phyloP scores from a whole-genome alignment of 2,797 vertebrate species.

The Spondyliosoma cantharus region DNA sequence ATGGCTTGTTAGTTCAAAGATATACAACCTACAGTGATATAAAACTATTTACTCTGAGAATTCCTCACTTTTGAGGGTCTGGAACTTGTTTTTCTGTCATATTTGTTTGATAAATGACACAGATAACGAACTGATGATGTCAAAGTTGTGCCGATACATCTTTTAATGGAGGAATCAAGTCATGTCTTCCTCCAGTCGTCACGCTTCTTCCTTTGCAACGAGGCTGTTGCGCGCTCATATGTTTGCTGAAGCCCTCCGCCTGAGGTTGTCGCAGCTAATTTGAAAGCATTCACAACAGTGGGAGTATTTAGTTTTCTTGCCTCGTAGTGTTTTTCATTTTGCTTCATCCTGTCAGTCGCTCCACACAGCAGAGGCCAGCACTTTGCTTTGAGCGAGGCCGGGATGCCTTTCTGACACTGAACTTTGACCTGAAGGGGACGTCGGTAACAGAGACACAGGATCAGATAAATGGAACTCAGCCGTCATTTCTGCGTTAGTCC shows the following conservation, averaged over 20 bases:
- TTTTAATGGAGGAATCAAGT: background rate
- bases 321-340: conserved; percentile 79
- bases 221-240: background rate
- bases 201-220: background rate
- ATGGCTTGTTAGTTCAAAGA: background rate
- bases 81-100: background rate
- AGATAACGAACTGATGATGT: background rate
- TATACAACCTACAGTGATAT: background rate
- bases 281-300: background rate
- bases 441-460: conserved; percentile 4
- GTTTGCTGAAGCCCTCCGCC: no score
- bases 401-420: conserved; percentile 91
- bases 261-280: background rate
- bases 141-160: background rate
- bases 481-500: background rate
- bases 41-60: background rate
- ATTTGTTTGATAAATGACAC: background rate
- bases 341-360: conserved; percentile 80
- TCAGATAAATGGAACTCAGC: conserved; percentile 19
- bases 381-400: conserved; percentile 87
- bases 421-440: conserved; percentile 85
- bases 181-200: background rate
- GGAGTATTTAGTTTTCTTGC: conserved; percentile 52
- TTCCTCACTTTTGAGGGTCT: background rate
- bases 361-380: conserved; percentile 91